Evolutionary conservation across 2,113 vertebrate species (phyloP).

Genomic region (Ia io): DNA sequence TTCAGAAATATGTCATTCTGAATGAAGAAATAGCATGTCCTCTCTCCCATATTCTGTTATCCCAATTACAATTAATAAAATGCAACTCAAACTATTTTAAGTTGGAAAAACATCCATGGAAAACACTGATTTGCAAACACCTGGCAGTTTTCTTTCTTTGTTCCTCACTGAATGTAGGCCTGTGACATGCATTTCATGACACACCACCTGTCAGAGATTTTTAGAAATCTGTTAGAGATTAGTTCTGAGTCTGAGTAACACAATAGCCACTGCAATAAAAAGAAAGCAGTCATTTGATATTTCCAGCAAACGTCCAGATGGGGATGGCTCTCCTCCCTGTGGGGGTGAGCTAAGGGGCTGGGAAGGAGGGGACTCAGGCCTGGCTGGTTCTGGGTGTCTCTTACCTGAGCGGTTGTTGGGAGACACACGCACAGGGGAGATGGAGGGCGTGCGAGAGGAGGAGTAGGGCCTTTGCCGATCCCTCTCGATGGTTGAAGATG

Average conservation of each 20-base stretch:
- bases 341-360: accelerated
- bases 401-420: conserved; percentile 99
- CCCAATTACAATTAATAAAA: not conserved
- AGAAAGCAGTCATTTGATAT: not conserved
- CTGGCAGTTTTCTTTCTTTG: not conserved
- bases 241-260: not conserved
- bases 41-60: not conserved
- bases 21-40: not conserved
- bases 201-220: not conserved
- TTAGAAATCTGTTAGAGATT: not conserved
- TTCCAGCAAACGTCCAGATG: accelerated
- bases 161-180: not conserved
- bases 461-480: conserved; percentile 98
- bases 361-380: not conserved
- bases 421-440: conserved; percentile 97
- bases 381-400: not conserved
- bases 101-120: not conserved
- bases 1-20: not conserved
- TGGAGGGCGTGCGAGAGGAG: conserved; percentile 96
- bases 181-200: too few species aligned
- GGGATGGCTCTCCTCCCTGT: accelerated
- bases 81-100: too few species aligned
- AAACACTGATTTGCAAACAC: not conserved
- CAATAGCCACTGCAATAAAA: not conserved
- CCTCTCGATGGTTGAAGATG: conserved; percentile 97